Evolutionary conservation across 2,797 vertebrate species (phyloP), one percentile per base, ranked within the genome.

Genomic region (Peromyscus melanophrys): DNA sequence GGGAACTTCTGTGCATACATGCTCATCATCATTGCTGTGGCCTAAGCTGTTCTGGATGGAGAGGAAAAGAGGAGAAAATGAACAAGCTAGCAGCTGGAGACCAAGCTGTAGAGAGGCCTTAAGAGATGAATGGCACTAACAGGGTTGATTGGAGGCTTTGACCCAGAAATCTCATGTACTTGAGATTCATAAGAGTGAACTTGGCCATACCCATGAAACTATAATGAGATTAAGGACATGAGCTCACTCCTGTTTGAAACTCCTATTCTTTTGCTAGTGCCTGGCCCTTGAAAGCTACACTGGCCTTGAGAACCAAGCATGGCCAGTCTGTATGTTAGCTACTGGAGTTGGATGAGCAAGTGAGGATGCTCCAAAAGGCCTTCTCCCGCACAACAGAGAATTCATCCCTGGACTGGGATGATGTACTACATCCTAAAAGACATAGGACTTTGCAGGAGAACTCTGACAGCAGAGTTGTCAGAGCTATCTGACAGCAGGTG

Each of bases 401-500:
- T 37, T 61, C 37, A 11, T 46, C 27, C 17, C 0, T 21, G 31
- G 34, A 89, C 19, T 59, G 46, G 61, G 57, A 46, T 4, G 16
- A 12, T 46, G n/a, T 6, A 65, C 25, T 82, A 67, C 49, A 63
- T 87, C 37, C 63, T 29, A 49, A 57, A 83, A 80, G 71, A 85
- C 7, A 27, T 6, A 29, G 29, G 8, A 52, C 40, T 43, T 89
- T 37, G 2, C 49, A 29, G 52, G 52, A 52, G 27, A 13, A 0
- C 77, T 46, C 46, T 75, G 73, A 92, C 77, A 83, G 94, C 91
- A 96, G 2, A 40, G 90, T 95, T 96, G 94, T 92, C 7, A 3
- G 88, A 90, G 96, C 97, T 97, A 96, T 27, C 1, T 52, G 52
- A 76, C 94, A 69, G 88, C 97, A 97, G 96, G 97, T 37, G 97